Base-by-base conservation (phyloP, 2,113 vertebrate genomes). In the Carettochelys insculpta region DNA sequence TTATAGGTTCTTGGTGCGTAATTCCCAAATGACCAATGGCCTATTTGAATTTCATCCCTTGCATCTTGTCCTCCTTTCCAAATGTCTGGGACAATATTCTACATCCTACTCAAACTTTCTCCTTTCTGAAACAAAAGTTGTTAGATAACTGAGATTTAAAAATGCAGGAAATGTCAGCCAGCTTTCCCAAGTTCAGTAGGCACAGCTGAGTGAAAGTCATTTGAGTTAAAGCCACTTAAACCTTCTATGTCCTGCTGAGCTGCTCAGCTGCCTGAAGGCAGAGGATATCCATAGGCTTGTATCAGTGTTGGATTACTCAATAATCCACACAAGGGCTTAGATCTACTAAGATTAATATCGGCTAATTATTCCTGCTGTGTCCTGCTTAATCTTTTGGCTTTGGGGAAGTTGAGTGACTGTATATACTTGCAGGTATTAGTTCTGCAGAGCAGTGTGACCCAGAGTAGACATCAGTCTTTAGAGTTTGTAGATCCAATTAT, bases 301-400 rank as follows among this genome's bases (percentile, higher is more conserved):
- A 3, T 34, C 51, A 43, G 77, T 27, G 22, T 41, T 75, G 73
- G 73, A n/a, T 71, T 58, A 11, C 14, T 78, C 29, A 43, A 31
- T 1, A 68, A 61, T 5, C 8, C 71, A 2, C 11, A 4, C 1
- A 1, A 75, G 71, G 11, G 24, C 41, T 75, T 45, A 2, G 1
- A 1, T 45, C 65, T 94, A 68, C 2, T 84, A 19, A 68, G 13
- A n/a, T 48, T 52, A 41, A 45, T 78, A 68, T 2, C 77, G 3
- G 3, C 5, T 56, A 24, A 3, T 43, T 16, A 11, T 34, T 22
- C 31, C 0, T 48, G 43, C 38, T 77, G 29, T 48, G 45, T 48
- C 41, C 38, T 75, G 41, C 43, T 75, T 43, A 75, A 45, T 75
- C 71, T 45, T 45, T 75, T 45, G 24, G 7, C 25, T 75, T 45